Conservation (phyloP, 1,140 invertebrate species). For the Physella acuta region DNA sequence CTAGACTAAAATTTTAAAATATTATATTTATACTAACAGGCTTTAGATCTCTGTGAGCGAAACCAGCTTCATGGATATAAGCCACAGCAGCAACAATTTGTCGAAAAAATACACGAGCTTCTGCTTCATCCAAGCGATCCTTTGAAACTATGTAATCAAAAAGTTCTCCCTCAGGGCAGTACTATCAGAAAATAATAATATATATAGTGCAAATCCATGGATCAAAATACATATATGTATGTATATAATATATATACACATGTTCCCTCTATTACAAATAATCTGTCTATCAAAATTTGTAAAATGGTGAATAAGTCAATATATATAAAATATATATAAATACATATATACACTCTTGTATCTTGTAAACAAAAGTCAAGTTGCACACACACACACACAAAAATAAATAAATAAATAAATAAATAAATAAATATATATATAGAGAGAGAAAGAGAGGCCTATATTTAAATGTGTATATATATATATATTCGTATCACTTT, state of each 20-base stretch:
- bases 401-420: neutral
- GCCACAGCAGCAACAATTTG: slow-evolving; percentile 79
- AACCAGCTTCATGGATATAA: slow-evolving; percentile 75
- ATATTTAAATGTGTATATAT: neutral
- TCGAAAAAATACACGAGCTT: slow-evolving; percentile 74
- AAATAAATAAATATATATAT: neutral
- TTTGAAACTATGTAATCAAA: slow-evolving; percentile 84
- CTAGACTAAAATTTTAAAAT: too few species aligned
- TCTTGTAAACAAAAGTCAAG: too few species aligned
- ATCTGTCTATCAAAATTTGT: too few species aligned
- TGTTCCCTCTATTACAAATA: too few species aligned
- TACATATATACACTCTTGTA: too few species aligned
- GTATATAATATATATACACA: too few species aligned
- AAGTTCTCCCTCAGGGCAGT: slow-evolving; percentile 80
- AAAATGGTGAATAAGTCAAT: too few species aligned
- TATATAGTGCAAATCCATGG: too few species aligned
- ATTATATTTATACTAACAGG: slow-evolving; percentile 74
- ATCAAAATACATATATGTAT: too few species aligned
- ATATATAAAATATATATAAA: too few species aligned
- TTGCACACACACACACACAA: slow-evolving; percentile 5
- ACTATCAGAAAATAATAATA: slow-evolving; percentile 62
- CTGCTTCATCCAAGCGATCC: slow-evolving; percentile 70
- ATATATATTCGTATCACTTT: neutral
- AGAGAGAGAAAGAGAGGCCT: neutral
- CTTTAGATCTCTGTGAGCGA: slow-evolving; percentile 80